phyloP scores from a whole-genome alignment of 2,888 invertebrate species.

The Psylliodes chrysocephalus region DNA sequence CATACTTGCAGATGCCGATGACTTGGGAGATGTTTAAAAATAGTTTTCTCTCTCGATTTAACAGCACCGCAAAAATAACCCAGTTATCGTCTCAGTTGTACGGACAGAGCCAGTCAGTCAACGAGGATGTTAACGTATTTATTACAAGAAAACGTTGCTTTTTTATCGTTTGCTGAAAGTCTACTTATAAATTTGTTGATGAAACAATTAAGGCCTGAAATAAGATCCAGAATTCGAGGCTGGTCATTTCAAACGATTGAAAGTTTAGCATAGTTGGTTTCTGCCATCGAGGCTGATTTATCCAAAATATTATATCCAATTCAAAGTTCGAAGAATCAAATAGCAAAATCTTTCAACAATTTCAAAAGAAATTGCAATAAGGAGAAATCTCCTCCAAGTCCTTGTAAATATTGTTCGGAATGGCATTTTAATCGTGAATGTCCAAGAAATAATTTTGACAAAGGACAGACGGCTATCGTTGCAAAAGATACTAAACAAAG shows the following conservation, averaged over 20 bases:
- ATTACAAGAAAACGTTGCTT: conserved; percentile 5
- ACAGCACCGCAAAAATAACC: background rate
- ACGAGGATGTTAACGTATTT: conserved; percentile 1
- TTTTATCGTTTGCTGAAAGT: background rate
- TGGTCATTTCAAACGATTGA: background rate
- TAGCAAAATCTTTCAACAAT: background rate
- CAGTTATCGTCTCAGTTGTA: conserved; percentile 6
- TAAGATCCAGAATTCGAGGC: background rate
- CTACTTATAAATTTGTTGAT: background rate
- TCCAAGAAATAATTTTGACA: background rate
- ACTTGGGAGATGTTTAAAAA: conserved; percentile 11
- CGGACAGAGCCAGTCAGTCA: background rate
- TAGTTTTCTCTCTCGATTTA: background rate
- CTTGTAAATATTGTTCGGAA: background rate
- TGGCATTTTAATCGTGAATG: background rate
- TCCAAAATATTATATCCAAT: background rate
- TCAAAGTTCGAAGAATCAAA: background rate
- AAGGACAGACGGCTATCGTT: too few species aligned
- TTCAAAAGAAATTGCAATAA: background rate
- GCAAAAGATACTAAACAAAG: background rate
- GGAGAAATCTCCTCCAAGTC: background rate
- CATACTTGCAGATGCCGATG: background rate
- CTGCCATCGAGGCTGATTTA: background rate
- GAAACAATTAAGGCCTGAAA: conserved; percentile 12
- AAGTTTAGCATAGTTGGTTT: background rate